phyloP scores from a whole-genome alignment of 2,888 invertebrate genomes.

The Baronia brevicornis region DNA sequence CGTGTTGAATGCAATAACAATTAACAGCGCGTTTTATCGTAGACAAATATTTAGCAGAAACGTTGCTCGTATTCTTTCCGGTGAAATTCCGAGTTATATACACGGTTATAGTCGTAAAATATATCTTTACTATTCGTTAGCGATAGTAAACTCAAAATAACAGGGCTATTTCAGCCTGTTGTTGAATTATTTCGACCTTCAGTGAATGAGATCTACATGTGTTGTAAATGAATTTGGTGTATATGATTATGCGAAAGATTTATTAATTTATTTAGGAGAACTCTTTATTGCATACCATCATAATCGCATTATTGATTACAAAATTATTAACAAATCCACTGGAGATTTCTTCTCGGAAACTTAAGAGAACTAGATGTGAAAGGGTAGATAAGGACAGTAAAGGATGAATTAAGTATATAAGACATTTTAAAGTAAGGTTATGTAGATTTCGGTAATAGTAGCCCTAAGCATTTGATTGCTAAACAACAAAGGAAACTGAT shows the following conservation, averaged over 20 bases:
- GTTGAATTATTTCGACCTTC: slow-evolving; percentile 24
- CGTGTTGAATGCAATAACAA: slow-evolving; percentile 35
- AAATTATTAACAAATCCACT: too few species aligned
- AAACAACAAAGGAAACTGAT: too few species aligned
- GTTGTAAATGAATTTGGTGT: slow-evolving; percentile 4
- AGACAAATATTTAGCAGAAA: slow-evolving; percentile 44
- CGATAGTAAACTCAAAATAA: slow-evolving; percentile 40
- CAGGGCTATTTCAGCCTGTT: slow-evolving; percentile 31
- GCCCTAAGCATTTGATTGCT: too few species aligned
- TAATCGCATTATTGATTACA: too few species aligned
- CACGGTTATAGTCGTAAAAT: slow-evolving; percentile 44
- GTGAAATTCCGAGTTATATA: slow-evolving; percentile 38
- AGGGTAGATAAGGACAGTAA: too few species aligned
- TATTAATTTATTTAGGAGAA: background rate
- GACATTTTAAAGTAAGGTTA: too few species aligned
- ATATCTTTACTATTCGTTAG: slow-evolving; percentile 31
- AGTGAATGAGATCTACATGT: slow-evolving; percentile 8
- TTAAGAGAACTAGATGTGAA: too few species aligned
- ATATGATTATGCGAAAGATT: background rate
- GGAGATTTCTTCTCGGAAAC: too few species aligned
- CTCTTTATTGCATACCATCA: background rate
- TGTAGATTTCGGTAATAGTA: too few species aligned
- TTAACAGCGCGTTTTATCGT: slow-evolving; percentile 33
- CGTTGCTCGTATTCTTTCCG: slow-evolving; percentile 38
- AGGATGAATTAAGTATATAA: too few species aligned